Conservation (phyloP, 2,888 invertebrate species). For the Troides helena region DNA sequence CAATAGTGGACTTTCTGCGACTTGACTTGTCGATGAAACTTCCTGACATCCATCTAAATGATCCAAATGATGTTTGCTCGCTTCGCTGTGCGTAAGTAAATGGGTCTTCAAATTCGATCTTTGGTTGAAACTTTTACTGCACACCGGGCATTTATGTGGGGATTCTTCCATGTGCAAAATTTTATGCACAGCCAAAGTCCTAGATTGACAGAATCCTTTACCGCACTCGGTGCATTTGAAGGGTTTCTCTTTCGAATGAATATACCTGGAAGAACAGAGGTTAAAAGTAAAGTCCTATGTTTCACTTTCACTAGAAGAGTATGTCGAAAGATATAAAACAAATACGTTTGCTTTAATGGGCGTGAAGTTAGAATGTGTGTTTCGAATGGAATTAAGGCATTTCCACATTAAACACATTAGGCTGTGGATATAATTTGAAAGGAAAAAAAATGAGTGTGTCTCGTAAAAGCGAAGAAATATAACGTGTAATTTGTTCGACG, state of each 20-base stretch:
- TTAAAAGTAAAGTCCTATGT: slow-evolving; percentile 37
- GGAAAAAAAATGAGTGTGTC: slow-evolving; percentile 65
- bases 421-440: slow-evolving; percentile 56
- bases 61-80: slow-evolving; percentile 72
- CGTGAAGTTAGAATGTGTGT: slow-evolving; percentile 41
- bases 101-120: slow-evolving; percentile 95
- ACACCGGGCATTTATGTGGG: slow-evolving; percentile 94
- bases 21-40: slow-evolving; percentile 75
- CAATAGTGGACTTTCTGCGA: slow-evolving; percentile 68
- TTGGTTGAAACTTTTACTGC: slow-evolving; percentile 94
- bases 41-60: slow-evolving; percentile 77
- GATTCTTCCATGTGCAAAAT: slow-evolving; percentile 96
- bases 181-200: slow-evolving; percentile 97
- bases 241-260: slow-evolving; percentile 98
- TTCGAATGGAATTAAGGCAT: slow-evolving; percentile 59
- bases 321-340: slow-evolving; percentile 1
- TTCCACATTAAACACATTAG: slow-evolving; percentile 63
- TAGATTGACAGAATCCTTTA: slow-evolving; percentile 98
- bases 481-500: slow-evolving; percentile 78
- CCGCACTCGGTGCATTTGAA: slow-evolving; percentile 98
- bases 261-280: slow-evolving; percentile 86
- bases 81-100: slow-evolving; percentile 91
- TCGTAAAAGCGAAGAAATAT: slow-evolving; percentile 79
- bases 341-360: slow-evolving; percentile 7
- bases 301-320: slow-evolving; percentile 46